phyloP scores from a whole-genome alignment of 2,797 vertebrate genomes.

The Austrolebias charrua region DNA sequence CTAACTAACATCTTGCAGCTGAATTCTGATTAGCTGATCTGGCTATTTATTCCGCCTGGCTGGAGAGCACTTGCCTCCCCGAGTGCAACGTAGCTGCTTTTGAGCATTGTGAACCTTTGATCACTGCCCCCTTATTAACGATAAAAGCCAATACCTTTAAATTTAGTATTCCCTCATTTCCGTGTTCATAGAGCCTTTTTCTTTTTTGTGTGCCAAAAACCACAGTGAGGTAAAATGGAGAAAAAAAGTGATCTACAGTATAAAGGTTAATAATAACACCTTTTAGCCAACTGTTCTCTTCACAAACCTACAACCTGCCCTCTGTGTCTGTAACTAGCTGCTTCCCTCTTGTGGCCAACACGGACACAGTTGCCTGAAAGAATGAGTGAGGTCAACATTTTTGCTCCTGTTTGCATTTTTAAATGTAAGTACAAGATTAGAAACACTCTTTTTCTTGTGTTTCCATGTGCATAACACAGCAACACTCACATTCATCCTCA shows the following conservation, averaged over 20 bases:
- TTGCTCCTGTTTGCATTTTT: conserved; percentile 37
- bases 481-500: conserved; percentile 48
- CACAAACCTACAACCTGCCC: conserved; percentile 41
- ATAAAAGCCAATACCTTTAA: conserved; percentile 75
- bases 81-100: conserved; percentile 73
- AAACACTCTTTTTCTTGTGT: conserved; percentile 7
- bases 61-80: conserved; percentile 75
- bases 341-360: conserved; percentile 81
- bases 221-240: conserved; percentile 50
- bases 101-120: conserved; percentile 80
- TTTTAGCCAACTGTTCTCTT: conserved; percentile 46
- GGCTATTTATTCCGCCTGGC: conserved; percentile 70
- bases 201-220: conserved; percentile 55
- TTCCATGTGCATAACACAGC: conserved; percentile 40
- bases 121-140: conserved; percentile 76
- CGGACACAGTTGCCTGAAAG: conserved; percentile 38
- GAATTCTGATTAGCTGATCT: conserved; percentile 82
- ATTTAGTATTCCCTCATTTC: conserved; percentile 50
- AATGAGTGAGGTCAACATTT: conserved; percentile 47
- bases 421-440: conserved; percentile 36
- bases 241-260: conserved; percentile 46
- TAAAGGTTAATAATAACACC: conserved; percentile 57
- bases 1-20: conserved; percentile 76
- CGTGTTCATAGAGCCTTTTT: conserved; percentile 48
- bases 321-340: conserved; percentile 69